These are phyloP conservation scores for Anhinga anhinga DNA, from an alignment of 2,113 vertebrate genomes.

Conservation along the genomic window DNA sequence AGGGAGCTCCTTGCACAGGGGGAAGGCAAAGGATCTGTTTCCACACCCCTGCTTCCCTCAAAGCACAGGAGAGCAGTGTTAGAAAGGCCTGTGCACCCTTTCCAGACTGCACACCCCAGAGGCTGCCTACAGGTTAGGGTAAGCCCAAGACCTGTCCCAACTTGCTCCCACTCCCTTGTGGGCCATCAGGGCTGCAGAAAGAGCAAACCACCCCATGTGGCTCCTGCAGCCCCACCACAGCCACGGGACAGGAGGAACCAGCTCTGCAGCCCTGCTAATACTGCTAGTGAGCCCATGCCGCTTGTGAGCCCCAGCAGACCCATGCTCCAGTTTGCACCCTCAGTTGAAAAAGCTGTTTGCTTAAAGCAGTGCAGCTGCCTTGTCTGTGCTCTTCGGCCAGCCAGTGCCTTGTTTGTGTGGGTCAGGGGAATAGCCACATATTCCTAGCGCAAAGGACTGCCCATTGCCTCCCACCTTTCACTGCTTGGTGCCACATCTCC, in stretches of 20 bases:
- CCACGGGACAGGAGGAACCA: rapidly evolving
- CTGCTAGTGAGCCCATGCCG: rapidly evolving
- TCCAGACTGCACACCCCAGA: background rate
- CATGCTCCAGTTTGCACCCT: rapidly evolving
- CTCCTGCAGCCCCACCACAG: background rate
- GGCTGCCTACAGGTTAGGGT: background rate
- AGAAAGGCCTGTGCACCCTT: background rate
- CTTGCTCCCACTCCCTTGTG: background rate
- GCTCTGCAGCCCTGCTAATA: background rate
- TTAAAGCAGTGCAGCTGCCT: background rate
- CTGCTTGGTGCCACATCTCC: background rate
- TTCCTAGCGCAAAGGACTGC: background rate
- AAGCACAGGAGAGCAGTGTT: background rate
- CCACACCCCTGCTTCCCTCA: background rate
- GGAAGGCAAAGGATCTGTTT: background rate
- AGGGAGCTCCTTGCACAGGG: background rate
- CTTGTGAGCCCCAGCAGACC: background rate
- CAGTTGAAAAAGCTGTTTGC: background rate
- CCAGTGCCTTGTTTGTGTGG: background rate
- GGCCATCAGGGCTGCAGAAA: background rate
- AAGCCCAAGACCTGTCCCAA: background rate
- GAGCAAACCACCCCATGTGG: background rate
- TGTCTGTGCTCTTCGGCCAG: rapidly evolving
- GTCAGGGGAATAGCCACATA: background rate
- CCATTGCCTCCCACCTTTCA: background rate